These are phyloP conservation scores for Triplophysa bombifrons DNA, from an alignment of 2,797 vertebrate species.

Conservation along the genomic window DNA sequence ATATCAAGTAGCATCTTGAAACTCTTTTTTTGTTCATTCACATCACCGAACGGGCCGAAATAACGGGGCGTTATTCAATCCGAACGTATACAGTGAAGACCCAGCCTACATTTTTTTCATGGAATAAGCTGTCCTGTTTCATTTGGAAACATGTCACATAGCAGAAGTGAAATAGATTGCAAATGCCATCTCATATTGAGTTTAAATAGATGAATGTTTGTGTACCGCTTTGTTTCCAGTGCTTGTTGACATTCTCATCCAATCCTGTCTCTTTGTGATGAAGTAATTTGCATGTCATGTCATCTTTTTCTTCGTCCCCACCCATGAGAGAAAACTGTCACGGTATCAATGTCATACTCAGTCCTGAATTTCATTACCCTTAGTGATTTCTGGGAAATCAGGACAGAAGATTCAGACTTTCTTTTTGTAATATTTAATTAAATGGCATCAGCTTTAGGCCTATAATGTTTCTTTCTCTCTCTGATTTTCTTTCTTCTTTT, in stretches of 20 bases:
- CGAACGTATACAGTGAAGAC: background rate
- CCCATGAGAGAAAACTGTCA: slow-evolving; percentile 10
- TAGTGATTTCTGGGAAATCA: background rate
- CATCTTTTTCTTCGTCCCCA: background rate
- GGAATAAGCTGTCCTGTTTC: background rate
- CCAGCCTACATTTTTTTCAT: background rate
- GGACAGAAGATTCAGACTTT: background rate
- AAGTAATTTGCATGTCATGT: background rate
- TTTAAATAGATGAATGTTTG: background rate
- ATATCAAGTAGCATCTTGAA: background rate
- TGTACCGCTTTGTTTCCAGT: background rate
- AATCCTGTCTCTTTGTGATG: background rate
- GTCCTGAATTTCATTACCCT: background rate
- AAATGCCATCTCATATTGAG: background rate
- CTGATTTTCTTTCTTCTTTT: background rate
- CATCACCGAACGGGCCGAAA: background rate
- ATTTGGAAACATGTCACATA: background rate
- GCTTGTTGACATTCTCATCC: background rate
- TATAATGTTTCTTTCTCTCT: background rate
- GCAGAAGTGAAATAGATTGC: background rate
- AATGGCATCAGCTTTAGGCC: background rate
- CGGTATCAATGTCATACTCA: background rate
- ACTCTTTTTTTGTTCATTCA: background rate
- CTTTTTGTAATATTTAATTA: background rate
- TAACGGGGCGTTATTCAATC: background rate